Percentiles rank a stretch among this genome's conserved stretches.
Conservation (phyloP, 2,797 vertebrate species). For the Uromys caudimaculatus region DNA sequence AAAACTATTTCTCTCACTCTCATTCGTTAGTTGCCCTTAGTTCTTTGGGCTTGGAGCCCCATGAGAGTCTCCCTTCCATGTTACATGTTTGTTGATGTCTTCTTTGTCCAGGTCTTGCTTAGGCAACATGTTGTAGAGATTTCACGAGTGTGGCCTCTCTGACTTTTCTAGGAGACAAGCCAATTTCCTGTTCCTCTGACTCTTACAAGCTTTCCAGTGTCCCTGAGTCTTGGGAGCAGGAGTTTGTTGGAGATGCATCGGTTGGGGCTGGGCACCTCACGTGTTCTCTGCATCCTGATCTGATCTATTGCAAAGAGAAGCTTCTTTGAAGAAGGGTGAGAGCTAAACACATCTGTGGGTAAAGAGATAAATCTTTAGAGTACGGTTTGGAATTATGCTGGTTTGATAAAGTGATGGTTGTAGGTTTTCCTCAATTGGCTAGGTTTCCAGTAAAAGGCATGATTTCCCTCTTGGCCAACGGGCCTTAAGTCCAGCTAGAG, state of each 20-base stretch:
- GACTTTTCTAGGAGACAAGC: neutral
- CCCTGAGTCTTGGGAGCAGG: neutral
- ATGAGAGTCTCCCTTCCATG: neutral
- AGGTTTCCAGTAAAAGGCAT: neutral
- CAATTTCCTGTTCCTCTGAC: neutral
- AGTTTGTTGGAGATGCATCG: too few relatives aligned
- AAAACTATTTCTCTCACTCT: neutral
- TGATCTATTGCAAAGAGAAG: neutral
- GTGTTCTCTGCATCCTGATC: neutral
- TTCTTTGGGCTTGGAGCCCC: neutral
- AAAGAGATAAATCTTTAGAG: neutral
- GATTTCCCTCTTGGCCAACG: neutral
- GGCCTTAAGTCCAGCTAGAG: neutral
- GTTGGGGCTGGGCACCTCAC: neutral
- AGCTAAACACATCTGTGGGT: neutral
- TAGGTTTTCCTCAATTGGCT: neutral
- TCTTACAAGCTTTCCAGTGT: too few relatives aligned
- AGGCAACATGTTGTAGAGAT: neutral
- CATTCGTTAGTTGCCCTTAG: neutral
- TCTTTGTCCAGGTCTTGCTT: neutral
- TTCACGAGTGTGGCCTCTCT: too few relatives aligned
- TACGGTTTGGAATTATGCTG: neutral
- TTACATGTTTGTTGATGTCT: neutral
- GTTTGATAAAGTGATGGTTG: neutral
- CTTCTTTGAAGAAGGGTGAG: neutral